Conservation (phyloP, 2,797 vertebrate species). For the Pygocentrus nattereri region DNA sequence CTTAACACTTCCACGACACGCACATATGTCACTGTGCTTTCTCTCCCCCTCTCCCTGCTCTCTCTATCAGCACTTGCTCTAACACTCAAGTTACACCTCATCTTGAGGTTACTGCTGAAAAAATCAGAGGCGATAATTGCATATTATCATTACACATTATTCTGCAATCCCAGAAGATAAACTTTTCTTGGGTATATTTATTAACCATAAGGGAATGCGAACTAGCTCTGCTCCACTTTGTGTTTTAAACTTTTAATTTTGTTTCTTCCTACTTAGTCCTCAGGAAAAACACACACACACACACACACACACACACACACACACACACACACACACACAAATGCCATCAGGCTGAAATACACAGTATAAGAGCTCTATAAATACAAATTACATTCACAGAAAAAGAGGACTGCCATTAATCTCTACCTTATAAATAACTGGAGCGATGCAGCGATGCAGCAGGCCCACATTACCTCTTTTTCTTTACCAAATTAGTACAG, state of each 20-base stretch:
- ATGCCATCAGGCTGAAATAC: neutral
- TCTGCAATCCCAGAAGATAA: constrained; percentile 85
- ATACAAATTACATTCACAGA: constrained; percentile 17
- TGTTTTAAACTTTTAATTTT: constrained; percentile 35
- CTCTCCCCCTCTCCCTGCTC: constrained; percentile 68
- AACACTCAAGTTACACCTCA: constrained; percentile 88
- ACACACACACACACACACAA: neutral
- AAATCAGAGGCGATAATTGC: constrained; percentile 93
- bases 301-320: too few relatives aligned
- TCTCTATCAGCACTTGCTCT: constrained; percentile 83
- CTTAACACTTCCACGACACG: constrained; percentile 66
- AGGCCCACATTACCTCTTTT: neutral
- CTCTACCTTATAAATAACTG: constrained; percentile 29
- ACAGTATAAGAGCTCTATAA: constrained; percentile 5
- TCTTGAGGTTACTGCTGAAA: constrained; percentile 87
- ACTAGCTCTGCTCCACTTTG: constrained; percentile 69
- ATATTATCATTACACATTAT: constrained; percentile 96
- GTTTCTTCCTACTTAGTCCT: neutral
- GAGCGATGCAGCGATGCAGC: neutral
- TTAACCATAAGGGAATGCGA: constrained; percentile 81
- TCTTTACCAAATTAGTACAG: neutral
- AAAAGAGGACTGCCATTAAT: constrained; percentile 23
- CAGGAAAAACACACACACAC: neutral
- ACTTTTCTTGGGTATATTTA: constrained; percentile 85
- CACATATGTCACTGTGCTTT: constrained; percentile 82